Base-by-base conservation (phyloP, 2,888 invertebrate genomes). In the Oligia strigilis region DNA sequence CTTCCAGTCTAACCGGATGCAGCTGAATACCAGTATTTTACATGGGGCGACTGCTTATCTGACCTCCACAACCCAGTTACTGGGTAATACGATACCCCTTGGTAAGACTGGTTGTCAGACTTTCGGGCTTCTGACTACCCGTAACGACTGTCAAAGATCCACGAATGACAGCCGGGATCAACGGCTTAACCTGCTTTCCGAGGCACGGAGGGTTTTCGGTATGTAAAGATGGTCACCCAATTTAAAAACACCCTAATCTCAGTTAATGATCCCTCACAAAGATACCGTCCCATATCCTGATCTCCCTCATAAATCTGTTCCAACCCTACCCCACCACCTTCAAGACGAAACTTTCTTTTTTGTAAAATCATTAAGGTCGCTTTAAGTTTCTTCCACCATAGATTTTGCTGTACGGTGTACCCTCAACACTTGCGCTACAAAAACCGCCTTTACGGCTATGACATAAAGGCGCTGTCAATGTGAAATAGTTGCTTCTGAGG, bases 361-460 rank as follows among this genome's bases (percentile, higher is more conserved):
- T 88, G 88, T 92, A 90, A 92, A 93, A 93, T 92, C 92, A 92
- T 93, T 93, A 92, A 90, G 90, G 90, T 85, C 82, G 76, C 78
- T 72, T 66, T 75, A 80, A 84, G 89, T 86, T 87, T 87, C 89
- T 88, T 90, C 89, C 87, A 86, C 89, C 92, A 89, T 92, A 91
- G 92, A 93, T 92, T 93, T 91, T 89, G 40, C 19, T 52, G 77
- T 77, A 46, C 36, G 55, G 36, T 89, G 88, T 72, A 43, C 72
- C 0, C 19, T 64, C 62, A 64, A 72, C 14, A 55, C 9, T 46
- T 46, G 46, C 46, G 2, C 9, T 46, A 69, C 62, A 19, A 72
- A 72, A 72, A 13, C 36, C 11, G 0, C 4, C 13, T 9, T 64
- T 43, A 8, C 8, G 13, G 19, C 72, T n/a, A n/a, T n/a, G n/a